Conservation (phyloP, 2,888 invertebrate species). For the Diadromus collaris region DNA sequence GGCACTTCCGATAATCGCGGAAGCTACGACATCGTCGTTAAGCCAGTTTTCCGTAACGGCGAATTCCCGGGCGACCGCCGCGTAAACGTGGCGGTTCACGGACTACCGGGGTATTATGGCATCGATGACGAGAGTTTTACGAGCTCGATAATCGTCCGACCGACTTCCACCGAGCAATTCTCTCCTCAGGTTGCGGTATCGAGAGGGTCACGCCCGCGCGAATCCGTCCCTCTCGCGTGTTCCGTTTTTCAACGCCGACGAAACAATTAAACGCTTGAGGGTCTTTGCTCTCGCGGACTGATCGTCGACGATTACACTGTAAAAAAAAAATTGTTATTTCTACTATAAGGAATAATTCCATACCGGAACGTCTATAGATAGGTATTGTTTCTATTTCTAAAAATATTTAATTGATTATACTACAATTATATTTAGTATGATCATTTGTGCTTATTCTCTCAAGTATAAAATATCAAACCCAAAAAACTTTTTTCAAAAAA, state of each 20-base stretch:
- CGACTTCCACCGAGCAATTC: slow-evolving; percentile 31
- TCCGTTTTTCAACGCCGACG: slow-evolving; percentile 63
- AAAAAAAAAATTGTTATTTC: too few relatives aligned
- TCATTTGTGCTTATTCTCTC: too few relatives aligned
- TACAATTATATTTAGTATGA: too few relatives aligned
- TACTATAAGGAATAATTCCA: too few relatives aligned
- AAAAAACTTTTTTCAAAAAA: too few relatives aligned
- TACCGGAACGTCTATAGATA: too few relatives aligned
- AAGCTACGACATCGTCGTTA: neutral
- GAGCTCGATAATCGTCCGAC: slow-evolving; percentile 51
- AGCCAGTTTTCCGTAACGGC: slow-evolving; percentile 8
- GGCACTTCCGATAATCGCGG: slow-evolving; percentile 25
- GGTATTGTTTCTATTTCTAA: too few relatives aligned
- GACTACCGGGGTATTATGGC: slow-evolving; percentile 7
- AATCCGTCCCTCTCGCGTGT: slow-evolving; percentile 9
- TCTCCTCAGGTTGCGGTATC: neutral
- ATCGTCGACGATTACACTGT: slow-evolving; percentile 42
- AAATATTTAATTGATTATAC: too few relatives aligned
- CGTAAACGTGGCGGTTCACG: slow-evolving; percentile 16
- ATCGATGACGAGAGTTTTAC: slow-evolving; percentile 41
- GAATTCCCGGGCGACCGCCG: slow-evolving; percentile 9
- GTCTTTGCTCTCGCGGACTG: slow-evolving; percentile 56
- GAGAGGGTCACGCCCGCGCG: neutral
- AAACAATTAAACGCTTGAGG: slow-evolving; percentile 65
- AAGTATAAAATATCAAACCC: too few relatives aligned